Percentiles rank a stretch among this genome's conserved stretches.
These are phyloP conservation scores for Cyphomyrus discorhynchus DNA, from an alignment of 2,113 vertebrate genomes.

Conservation along the genomic window DNA sequence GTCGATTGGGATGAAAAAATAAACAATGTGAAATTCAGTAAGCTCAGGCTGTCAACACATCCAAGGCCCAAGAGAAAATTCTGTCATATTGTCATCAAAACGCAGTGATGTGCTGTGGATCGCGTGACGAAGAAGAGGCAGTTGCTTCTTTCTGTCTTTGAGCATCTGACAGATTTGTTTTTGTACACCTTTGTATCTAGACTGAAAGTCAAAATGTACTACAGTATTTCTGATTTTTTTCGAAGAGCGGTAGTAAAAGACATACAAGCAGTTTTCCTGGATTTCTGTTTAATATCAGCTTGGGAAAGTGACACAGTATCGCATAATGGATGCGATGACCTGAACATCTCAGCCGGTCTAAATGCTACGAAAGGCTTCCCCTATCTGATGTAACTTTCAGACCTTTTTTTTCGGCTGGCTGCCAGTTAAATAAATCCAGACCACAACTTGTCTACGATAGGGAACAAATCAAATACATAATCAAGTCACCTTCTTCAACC, in stretches of 20 bases:
- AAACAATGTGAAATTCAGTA: background rate
- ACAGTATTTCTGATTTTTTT: background rate
- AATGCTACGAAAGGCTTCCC: background rate
- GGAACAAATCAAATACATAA: background rate
- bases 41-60: background rate
- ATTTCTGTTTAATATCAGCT: background rate
- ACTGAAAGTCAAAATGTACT: background rate
- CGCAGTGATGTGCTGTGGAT: background rate
- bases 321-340: background rate
- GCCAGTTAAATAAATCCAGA: background rate
- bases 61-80: background rate
- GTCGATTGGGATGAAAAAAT: background rate
- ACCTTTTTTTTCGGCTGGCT: background rate
- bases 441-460: background rate
- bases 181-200: background rate
- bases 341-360: background rate
- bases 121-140: background rate
- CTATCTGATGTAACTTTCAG: slow-evolving; percentile 1
- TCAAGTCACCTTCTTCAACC: background rate
- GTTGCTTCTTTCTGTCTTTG: background rate
- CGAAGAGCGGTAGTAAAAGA: background rate
- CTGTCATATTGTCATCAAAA: slow-evolving; percentile 4
- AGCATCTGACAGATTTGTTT: slow-evolving; percentile 1
- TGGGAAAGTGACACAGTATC: background rate
- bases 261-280: background rate